Base-by-base conservation (phyloP, 2,888 invertebrate species). In the Ernsta delagoae region DNA sequence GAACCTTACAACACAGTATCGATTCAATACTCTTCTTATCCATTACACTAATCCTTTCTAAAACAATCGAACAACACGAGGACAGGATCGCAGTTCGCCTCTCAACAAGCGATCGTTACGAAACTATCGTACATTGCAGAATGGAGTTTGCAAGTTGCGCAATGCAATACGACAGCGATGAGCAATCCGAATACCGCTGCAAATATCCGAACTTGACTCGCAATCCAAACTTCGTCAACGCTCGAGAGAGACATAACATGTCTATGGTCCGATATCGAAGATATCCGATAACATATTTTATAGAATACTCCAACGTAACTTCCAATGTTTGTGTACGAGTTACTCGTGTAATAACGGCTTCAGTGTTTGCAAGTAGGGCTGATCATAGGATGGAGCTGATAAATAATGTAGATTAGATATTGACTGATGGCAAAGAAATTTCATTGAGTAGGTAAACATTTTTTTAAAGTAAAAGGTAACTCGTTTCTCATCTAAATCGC, bases 131-230 rank as follows among this genome's bases (percentile, higher is more conserved):
- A 4, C 11, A 59, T 65, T 59, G 65, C 50, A 65, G 48, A 48
- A 65, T 65, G 24, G 16, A 62, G 65, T 65, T 65, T 39, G 48
- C 65, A 59, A 59, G 48, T 65, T 65, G 34, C 59, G 65, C 65
- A 65, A 65, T 54, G 54, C 54, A 54, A 65, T 48, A 65, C 57
- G n/a, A 59, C 39, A 61, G 31, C 61, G 48, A 36, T 48, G 61
- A 61, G 45, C 45, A 65, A 45, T 56, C 43, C 16, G 56, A 43
- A 34, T 34, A 31, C 34, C n/a, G 12, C 53, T 9, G 43, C 45
- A 45, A 64, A 54, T 31, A 54, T 54, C 54, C 9, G 11, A 31
- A 54, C 16, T 53, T 53, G 53, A 24, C 53, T 53, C 24, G 16
- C 53, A 53, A 53, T 53, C 53, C 24, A 24, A 53, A 53, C 53